Base-by-base conservation (phyloP, 2,888 invertebrate genomes). In the Pristionchus maxplancki region DNA sequence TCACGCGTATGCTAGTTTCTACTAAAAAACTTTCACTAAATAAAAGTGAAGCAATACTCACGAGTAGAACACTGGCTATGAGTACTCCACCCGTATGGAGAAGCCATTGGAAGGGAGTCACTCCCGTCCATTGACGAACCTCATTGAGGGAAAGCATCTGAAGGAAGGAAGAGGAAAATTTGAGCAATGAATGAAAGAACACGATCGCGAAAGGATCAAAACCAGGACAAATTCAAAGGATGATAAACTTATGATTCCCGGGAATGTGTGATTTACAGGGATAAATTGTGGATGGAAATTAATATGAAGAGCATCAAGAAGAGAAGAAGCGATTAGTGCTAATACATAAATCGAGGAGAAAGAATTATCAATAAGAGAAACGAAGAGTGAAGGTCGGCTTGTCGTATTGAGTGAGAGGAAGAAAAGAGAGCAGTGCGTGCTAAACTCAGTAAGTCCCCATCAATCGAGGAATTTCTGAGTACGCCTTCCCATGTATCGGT, bases 111-210 rank as follows among this genome's bases (percentile, higher is more conserved):
- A 87, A 78, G 28, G 81, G 53, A 37, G 78, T 40, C 15, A 87
- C 48, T 20, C 87, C 87, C n/a, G 87, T 87, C 87, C 87, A 87
- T 31, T 17, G 34, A 40, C 31, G 31, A 50, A 87, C 28, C 58
- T 87, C 87, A 17, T 17, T 58, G 15, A 87, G 31, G 0, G 87
- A 34, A 2, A 87, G 34, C 87, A 87, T 87, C 53, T 82, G 31
- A 67, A 34, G 28, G 37, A 17, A 5, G 31, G 11, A 64, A 64
- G 28, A 64, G 24, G 5, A 11, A 28, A 64, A 20, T 1, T 8
- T 34, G 31, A 31, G 37, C 6, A 44, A 44, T 67, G 53, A 81
- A 48, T 81, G 28, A 81, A 48, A n/a, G 28, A 48, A 44, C 20
- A 53, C 17, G 53, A n/a, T 31, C 4, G 74, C 31, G 28, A 50